Conservation (phyloP, 2,888 invertebrate species). For the Rotaria macrura region DNA sequence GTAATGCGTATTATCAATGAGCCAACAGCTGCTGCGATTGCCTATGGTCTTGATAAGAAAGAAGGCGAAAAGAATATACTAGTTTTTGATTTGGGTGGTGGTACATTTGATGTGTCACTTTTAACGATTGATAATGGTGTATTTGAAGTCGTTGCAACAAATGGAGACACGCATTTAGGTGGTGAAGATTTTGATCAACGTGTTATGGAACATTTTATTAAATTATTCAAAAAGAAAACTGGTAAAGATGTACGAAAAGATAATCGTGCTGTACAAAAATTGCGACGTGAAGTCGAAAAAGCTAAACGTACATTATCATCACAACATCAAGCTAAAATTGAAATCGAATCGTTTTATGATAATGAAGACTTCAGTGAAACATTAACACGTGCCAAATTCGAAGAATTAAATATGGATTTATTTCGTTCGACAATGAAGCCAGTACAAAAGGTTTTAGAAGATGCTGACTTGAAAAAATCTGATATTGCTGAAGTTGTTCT, state of each 20-base stretch:
- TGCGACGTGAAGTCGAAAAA: conserved; percentile 50
- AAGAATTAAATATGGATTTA: conserved; percentile 80
- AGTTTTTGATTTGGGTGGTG: conserved; percentile 96
- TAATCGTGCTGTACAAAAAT: conserved; percentile 48
- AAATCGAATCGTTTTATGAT: conserved; percentile 36
- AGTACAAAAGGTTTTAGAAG: conserved; percentile 86
- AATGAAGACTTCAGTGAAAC: conserved; percentile 71
- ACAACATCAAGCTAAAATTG: conserved; percentile 35
- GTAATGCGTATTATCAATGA: conserved; percentile 96
- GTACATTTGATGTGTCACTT: conserved; percentile 95
- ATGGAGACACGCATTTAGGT: conserved; percentile 34
- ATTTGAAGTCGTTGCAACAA: conserved; percentile 65
- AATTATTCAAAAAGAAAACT: conserved; percentile 42
- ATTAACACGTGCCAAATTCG: conserved; percentile 92
- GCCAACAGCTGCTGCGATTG: conserved; percentile 79
- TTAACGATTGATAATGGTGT: conserved; percentile 96
- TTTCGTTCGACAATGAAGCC: conserved; percentile 80
- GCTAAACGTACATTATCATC: conserved; percentile 42
- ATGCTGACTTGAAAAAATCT: conserved; percentile 95
- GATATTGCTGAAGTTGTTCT: conserved; percentile 96
- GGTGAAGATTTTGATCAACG: conserved; percentile 34
- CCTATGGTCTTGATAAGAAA: conserved; percentile 88
- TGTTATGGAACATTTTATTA: conserved; percentile 34
- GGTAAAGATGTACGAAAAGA: conserved; percentile 49
- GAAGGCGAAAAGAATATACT: conserved; percentile 95